A percentile compares a stretch with the other conserved stretches of the same genome.
phyloP scores from a whole-genome alignment of 2,113 vertebrate species.

The Equus quagga region DNA sequence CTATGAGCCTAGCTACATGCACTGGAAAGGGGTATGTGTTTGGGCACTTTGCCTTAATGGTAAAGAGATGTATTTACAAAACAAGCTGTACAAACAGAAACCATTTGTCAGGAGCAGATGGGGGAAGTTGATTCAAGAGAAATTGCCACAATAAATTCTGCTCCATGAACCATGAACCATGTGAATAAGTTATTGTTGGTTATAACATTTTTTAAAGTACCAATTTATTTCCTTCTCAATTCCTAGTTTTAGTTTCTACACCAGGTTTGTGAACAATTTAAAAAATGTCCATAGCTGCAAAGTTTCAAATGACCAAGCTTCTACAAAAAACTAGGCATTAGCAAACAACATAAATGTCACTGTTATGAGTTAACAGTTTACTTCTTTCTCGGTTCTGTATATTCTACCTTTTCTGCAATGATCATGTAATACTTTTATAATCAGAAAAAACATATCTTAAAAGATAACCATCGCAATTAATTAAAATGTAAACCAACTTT shows the following conservation, averaged over 20 bases:
- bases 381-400: not conserved
- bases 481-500: constrained; percentile 2
- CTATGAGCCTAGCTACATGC: constrained; percentile 50
- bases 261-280: not conserved
- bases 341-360: not conserved
- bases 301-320: constrained; percentile 35
- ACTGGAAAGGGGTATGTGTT: not conserved
- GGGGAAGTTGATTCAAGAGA: constrained; percentile 69
- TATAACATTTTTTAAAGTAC: constrained; percentile 65
- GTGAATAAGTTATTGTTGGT: constrained; percentile 36
- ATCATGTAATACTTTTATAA: not conserved
- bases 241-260: constrained; percentile 47
- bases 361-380: not conserved
- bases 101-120: constrained; percentile 80
- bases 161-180: constrained; percentile 13
- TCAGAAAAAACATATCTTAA: not conserved
- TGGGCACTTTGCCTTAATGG: constrained; percentile 48
- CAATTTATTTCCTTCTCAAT: constrained; percentile 41
- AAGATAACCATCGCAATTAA: constrained; percentile 3
- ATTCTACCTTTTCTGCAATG: not conserved
- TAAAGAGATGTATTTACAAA: constrained; percentile 73
- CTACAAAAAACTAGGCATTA: not conserved
- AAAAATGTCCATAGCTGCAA: not conserved
- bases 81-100: constrained; percentile 73
- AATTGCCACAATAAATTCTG: constrained; percentile 72